Evolutionary conservation across 2,113 vertebrate genomes (phyloP).

Genomic region (Centropus bengalensis): DNA sequence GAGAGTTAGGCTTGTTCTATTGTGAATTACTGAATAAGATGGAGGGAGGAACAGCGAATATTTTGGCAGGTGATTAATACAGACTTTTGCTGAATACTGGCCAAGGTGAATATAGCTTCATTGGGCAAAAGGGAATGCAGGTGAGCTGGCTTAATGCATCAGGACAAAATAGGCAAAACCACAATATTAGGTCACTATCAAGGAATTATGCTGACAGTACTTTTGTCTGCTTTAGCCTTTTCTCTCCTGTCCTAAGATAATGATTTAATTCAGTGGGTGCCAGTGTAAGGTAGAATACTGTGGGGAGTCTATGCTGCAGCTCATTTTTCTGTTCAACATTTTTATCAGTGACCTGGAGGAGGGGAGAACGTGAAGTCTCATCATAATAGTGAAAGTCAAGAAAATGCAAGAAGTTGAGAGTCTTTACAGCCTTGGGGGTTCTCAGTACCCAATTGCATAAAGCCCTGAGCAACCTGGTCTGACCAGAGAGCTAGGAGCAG

Average conservation of each 20-base stretch:
- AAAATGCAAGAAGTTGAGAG: background rate
- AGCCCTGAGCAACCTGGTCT: background rate
- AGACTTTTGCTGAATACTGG: background rate
- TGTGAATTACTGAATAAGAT: background rate
- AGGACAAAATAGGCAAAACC: background rate
- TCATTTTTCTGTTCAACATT: accelerated
- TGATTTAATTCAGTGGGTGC: background rate
- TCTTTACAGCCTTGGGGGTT: background rate
- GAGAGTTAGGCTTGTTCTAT: background rate
- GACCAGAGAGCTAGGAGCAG: background rate
- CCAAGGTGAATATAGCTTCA: background rate
- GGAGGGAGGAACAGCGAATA: background rate
- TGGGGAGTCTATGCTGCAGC: background rate
- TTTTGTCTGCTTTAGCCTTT: background rate
- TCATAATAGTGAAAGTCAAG: background rate
- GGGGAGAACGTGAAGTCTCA: too few species aligned
- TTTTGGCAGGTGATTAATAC: background rate
- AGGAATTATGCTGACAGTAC: background rate
- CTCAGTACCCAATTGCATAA: background rate
- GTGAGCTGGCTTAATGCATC: background rate
- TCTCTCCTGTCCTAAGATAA: background rate
- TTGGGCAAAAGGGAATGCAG: background rate
- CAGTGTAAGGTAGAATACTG: background rate
- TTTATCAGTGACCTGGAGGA: background rate
- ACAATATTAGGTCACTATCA: background rate